A percentile compares a stretch with the other conserved stretches of the same genome.
Conservation (phyloP, 1,140 invertebrate species). For the Neelides sp. region DNA sequence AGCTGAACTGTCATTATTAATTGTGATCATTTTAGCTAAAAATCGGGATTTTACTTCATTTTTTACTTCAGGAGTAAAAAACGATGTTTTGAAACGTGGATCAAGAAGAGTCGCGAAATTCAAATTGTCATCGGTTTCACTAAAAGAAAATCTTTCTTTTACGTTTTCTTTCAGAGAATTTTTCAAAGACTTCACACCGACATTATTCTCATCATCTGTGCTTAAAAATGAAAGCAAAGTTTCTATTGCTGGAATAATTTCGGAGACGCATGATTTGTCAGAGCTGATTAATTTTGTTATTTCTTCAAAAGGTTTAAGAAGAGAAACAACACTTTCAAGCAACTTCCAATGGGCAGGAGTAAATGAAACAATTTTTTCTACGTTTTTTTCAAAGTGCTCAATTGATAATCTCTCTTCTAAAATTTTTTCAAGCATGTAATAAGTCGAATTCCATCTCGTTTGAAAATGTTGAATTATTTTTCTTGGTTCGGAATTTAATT, state of each 20-base stretch:
- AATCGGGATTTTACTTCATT: too few relatives aligned
- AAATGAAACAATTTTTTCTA: neutral
- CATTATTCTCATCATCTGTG: too few relatives aligned
- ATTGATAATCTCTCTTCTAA: neutral
- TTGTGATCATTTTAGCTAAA: too few relatives aligned
- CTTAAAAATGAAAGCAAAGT: neutral
- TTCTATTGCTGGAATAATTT: neutral
- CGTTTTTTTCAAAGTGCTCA: neutral
- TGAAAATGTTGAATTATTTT: constrained; percentile 33
- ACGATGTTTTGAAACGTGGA: too few relatives aligned
- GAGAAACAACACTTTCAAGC: neutral
- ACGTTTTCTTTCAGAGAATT: too few relatives aligned
- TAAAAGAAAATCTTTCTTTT: too few relatives aligned
- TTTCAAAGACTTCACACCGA: too few relatives aligned
- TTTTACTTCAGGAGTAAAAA: too few relatives aligned
- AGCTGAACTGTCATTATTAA: too few relatives aligned
- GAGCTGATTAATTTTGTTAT: constrained; percentile 1
- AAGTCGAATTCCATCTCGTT: constrained; percentile 33
- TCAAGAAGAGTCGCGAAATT: too few relatives aligned
- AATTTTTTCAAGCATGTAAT: constrained; percentile 31
- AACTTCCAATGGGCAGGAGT: neutral
- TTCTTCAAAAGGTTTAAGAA: constrained; percentile 6
- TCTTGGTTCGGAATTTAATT: constrained; percentile 17
- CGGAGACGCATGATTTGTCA: neutral
- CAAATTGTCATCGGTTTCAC: too few relatives aligned